Percentiles rank a stretch among this genome's conserved stretches.
phyloP scores from a whole-genome alignment of 2,888 invertebrate genomes.

The Drosophila hawaiiensis region DNA sequence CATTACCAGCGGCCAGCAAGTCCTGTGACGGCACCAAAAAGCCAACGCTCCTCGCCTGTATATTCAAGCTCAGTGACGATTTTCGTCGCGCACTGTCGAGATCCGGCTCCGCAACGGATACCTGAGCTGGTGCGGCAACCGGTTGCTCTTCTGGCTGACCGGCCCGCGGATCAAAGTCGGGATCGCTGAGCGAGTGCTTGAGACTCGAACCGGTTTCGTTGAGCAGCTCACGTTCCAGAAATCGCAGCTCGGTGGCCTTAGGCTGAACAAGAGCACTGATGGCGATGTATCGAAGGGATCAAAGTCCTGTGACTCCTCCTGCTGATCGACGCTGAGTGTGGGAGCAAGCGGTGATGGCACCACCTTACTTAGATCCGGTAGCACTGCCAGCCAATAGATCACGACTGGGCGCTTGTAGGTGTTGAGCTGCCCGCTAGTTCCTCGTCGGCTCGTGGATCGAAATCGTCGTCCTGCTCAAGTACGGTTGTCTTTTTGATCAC shows the following conservation, averaged over 20 bases:
- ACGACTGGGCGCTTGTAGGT: slow-evolving; percentile 79
- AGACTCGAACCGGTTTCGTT: slow-evolving; percentile 85
- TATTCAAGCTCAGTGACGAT: slow-evolving; percentile 88
- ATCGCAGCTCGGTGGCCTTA: slow-evolving; percentile 91
- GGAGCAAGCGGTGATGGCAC: slow-evolving; percentile 90
- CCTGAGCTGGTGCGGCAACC: slow-evolving; percentile 28
- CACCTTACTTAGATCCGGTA: slow-evolving; percentile 90
- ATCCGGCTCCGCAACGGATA: slow-evolving; percentile 40
- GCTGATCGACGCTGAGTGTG: slow-evolving; percentile 84
- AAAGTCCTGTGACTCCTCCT: slow-evolving; percentile 85
- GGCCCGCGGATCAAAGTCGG: slow-evolving; percentile 93
- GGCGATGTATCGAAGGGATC: slow-evolving; percentile 95
- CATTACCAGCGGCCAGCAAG: slow-evolving; percentile 87
- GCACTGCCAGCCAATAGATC: slow-evolving; percentile 92
- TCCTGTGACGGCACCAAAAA: slow-evolving; percentile 88
- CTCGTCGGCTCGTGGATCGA: slow-evolving; percentile 89
- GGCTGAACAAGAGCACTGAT: slow-evolving; percentile 90
- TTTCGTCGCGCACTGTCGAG: slow-evolving; percentile 86
- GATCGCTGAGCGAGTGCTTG: slow-evolving; percentile 88
- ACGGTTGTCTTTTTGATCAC: slow-evolving; percentile 87
- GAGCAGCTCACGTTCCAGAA: slow-evolving; percentile 91
- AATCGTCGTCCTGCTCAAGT: slow-evolving; percentile 85
- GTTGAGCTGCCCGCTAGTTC: slow-evolving; percentile 82
- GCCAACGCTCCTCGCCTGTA: slow-evolving; percentile 87
- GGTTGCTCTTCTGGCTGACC: slow-evolving; percentile 83